Evolutionary conservation across 2,888 invertebrate species (phyloP), one percentile per base, ranked within the genome.

Genomic region (Agrochola litura): DNA sequence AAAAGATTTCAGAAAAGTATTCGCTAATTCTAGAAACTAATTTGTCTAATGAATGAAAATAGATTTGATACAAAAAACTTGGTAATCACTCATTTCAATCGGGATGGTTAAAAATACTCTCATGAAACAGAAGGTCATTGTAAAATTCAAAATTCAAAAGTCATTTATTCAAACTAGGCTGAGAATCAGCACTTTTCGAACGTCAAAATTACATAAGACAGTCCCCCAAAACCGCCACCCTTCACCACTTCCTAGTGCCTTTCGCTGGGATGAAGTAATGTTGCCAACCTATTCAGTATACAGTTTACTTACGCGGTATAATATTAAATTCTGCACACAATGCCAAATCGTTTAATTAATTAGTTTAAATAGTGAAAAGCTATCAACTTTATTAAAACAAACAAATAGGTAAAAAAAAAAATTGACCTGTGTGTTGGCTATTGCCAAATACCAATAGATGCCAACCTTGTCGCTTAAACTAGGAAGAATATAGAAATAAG

Each of bases 31-130:
- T 30, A 65, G 43, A 19, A 63, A 79, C 14, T 8, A 41, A 65
- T 70, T 82, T 56, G 46, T 54, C 22, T 60, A 30, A 63, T 49
- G 19, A 25, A 73, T 46, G n/a, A 66, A 61, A 70, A 63, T 77
- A 58, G 37, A 81, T 66, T 71, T 30, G 6, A 43, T 19, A 58
- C 1, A 54, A 46, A 56, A 56, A 74, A 41, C 3, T n/a, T 30
- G 2, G 14, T 37, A 63, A 22, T 56, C 10, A 56, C 22, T n/a
- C 54, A 46, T 43, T 43, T 43, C 1, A 37, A 37, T 64, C 16
- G 10, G 61, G 12, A 30, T 49, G 19, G 0, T 43, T 64, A 16
- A 43, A 56, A 16, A 37, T 22, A 56, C 9, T 25, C 2, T 9
- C n/a, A 9, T 9, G 1, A 37, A 58, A 46, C 8, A 43, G 14